Evolutionary conservation across 2,797 vertebrate genomes (phyloP).

Genomic region (Morus bassanus): DNA sequence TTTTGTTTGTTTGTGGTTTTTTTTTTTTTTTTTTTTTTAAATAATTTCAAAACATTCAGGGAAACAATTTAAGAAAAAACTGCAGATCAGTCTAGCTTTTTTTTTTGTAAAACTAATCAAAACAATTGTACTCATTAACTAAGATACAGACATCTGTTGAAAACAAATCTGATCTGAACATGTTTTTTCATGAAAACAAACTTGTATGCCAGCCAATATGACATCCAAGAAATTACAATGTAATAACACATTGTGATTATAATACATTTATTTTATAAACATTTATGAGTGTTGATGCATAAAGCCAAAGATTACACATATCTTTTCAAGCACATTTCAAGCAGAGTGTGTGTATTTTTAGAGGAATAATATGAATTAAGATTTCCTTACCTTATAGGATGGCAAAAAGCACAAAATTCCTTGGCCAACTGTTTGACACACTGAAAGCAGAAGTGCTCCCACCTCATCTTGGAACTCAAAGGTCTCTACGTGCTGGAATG

Average conservation of each 20-base stretch:
- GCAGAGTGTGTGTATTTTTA: background rate
- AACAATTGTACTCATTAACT: background rate
- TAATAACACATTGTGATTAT: too few species aligned
- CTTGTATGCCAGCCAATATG: background rate
- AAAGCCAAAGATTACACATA: background rate
- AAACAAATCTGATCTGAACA: background rate
- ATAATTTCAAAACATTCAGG: background rate
- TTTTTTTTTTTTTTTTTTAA: background rate
- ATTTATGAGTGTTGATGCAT: background rate
- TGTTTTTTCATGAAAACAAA: background rate
- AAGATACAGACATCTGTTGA: background rate
- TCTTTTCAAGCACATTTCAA: background rate
- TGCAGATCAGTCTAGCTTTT: background rate
- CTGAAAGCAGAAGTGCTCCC: conserved; percentile 84
- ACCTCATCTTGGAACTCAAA: conserved; percentile 95
- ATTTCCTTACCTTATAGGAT: conserved; percentile 89
- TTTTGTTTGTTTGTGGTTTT: too few species aligned
- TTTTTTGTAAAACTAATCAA: background rate
- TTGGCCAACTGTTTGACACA: conserved; percentile 85
- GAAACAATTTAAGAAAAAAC: background rate
- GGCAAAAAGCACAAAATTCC: conserved; percentile 94
- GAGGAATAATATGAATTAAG: background rate
- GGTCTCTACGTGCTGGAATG: conserved; percentile 91
- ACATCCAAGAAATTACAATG: background rate
- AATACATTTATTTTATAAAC: background rate